These are phyloP conservation scores for Nomada lathburiana DNA, from an alignment of 2,888 invertebrate genomes.

Conservation along the genomic window DNA sequence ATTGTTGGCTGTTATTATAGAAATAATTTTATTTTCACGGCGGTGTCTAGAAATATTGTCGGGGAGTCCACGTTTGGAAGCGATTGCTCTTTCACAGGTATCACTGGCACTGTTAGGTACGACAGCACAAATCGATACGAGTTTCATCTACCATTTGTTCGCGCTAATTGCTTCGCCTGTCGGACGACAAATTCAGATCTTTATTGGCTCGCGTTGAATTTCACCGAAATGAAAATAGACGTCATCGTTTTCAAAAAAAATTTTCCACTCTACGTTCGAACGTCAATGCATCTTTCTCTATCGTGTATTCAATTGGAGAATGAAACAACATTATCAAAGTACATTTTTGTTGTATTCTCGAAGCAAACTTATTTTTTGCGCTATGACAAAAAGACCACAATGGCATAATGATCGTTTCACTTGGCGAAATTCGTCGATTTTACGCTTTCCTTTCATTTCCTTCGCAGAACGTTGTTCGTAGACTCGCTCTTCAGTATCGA, in stretches of 20 bases:
- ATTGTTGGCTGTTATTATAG: no score
- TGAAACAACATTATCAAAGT: background rate
- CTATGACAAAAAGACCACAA: background rate
- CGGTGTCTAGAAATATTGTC: background rate
- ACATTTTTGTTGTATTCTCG: no score
- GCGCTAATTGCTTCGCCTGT: conserved; percentile 30
- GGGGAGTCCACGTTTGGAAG: background rate
- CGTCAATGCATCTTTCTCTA: background rate
- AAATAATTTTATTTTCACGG: no score
- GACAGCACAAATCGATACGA: conserved; percentile 71
- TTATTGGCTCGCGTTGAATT: background rate
- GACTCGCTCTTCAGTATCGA: conserved; percentile 15
- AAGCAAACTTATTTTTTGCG: background rate
- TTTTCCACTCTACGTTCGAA: background rate
- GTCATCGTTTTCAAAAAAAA: background rate
- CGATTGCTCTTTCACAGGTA: conserved; percentile 32
- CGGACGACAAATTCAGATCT: conserved; percentile 4
- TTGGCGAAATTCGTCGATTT: conserved; percentile 24
- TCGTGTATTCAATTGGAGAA: background rate
- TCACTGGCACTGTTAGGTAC: conserved; percentile 70
- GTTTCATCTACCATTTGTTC: conserved; percentile 58
- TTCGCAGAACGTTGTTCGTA: background rate
- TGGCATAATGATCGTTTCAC: background rate
- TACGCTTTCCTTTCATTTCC: conserved; percentile 16
- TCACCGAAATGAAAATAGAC: background rate